Percentiles rank a stretch among this genome's conserved stretches.
These are phyloP conservation scores for Gymnarchus niloticus DNA, from an alignment of 2,113 vertebrate species.

Conservation along the genomic window DNA sequence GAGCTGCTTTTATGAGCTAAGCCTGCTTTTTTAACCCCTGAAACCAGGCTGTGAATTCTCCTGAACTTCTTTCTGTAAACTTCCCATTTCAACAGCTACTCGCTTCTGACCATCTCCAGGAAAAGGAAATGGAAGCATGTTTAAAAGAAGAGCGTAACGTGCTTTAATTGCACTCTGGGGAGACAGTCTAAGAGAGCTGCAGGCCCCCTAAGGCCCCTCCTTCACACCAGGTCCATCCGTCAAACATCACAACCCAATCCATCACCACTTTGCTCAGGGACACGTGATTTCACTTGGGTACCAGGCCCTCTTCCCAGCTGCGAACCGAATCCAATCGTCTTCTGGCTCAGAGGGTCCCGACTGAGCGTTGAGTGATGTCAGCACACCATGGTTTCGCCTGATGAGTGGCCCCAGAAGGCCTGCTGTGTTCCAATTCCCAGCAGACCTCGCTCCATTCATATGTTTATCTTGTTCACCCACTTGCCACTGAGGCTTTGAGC, in stretches of 20 bases:
- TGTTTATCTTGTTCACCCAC: conserved; percentile 17
- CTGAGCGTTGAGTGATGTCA: not conserved
- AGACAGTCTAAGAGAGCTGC: conserved; percentile 43
- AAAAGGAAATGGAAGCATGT: conserved; percentile 23
- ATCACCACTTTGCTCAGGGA: not conserved
- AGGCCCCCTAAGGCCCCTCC: conserved; percentile 35
- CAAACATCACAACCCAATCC: conserved; percentile 21
- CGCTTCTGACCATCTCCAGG: not conserved
- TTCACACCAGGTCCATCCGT: conserved; percentile 43
- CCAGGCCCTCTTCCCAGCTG: not conserved
- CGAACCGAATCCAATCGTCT: conserved; percentile 5
- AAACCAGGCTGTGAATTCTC: not conserved
- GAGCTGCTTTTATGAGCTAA: not conserved
- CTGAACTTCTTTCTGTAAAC: not conserved
- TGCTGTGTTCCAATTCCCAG: conserved; percentile 16
- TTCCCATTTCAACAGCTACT: not conserved
- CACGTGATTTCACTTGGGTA: not conserved
- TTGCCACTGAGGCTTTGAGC: not conserved
- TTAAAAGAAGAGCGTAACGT: conserved; percentile 32
- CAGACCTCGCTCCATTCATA: conserved; percentile 21
- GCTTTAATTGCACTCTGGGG: conserved; percentile 34
- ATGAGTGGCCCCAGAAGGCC: not conserved
- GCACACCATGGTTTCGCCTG: conserved; percentile 11
- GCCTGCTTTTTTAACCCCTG: not conserved
- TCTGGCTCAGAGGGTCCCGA: conserved; percentile 16